phyloP scores from a whole-genome alignment of 2,113 vertebrate genomes.

The Holacanthus passer region DNA sequence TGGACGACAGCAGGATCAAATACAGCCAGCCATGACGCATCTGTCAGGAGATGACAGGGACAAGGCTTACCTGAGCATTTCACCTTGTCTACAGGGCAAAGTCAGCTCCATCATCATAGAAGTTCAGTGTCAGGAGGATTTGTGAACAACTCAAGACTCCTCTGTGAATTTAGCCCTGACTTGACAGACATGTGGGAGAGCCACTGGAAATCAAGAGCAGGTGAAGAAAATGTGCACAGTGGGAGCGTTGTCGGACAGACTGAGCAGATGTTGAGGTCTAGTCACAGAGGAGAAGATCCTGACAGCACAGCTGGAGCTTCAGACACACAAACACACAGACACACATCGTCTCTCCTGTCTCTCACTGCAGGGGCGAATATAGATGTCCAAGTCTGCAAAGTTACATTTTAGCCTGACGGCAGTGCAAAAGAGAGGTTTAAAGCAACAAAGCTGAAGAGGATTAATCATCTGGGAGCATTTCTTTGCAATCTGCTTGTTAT shows the following conservation, averaged over 20 bases:
- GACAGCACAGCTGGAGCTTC: conserved; percentile 13
- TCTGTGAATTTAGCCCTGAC: background rate
- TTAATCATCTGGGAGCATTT: too few species aligned
- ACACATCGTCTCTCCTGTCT: too few species aligned
- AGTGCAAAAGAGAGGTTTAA: too few species aligned
- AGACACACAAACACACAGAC: conserved; percentile 3
- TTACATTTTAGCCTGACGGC: too few species aligned
- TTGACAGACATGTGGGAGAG: background rate
- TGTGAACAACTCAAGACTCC: background rate
- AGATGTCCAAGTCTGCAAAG: too few species aligned
- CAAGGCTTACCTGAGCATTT: conserved; percentile 18
- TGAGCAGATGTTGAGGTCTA: conserved; percentile 37
- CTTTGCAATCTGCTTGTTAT: background rate
- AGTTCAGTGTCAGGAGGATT: background rate
- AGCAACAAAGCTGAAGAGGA: too few species aligned
- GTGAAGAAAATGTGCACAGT: background rate
- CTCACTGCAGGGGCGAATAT: too few species aligned
- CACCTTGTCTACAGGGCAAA: conserved; percentile 19
- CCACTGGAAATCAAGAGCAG: background rate
- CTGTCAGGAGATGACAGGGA: conserved; percentile 15
- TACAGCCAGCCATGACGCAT: background rate
- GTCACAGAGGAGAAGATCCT: background rate
- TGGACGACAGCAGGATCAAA: conserved; percentile 2
- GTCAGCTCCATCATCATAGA: background rate
- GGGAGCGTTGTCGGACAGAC: background rate